A percentile compares a stretch with the other conserved stretches of the same genome.
Evolutionary conservation across 2,113 vertebrate genomes (phyloP).

Genomic region (Proterorhinus semilunaris): DNA sequence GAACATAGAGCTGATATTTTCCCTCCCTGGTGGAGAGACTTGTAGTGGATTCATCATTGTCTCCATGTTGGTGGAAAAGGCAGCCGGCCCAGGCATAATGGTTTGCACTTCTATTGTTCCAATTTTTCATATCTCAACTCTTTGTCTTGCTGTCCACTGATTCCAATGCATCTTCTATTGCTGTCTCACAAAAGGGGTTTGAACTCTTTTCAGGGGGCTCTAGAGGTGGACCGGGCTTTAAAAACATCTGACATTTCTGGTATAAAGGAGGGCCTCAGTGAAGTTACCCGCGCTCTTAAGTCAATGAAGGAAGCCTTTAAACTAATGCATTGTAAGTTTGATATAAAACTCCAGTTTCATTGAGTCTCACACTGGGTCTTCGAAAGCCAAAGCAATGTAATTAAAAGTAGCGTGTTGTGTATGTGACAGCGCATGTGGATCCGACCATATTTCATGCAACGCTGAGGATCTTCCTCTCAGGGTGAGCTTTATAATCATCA

Average conservation of each 20-base stretch:
- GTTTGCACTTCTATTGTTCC: slow-evolving; percentile 53
- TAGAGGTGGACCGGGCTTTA: slow-evolving; percentile 58
- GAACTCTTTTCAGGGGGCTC: slow-evolving; percentile 68
- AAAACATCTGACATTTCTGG: slow-evolving; percentile 36
- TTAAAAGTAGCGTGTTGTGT: slow-evolving; percentile 23
- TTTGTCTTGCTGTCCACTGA: slow-evolving; percentile 17
- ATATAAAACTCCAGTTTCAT: slow-evolving; percentile 3
- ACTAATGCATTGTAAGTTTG: slow-evolving; percentile 72
- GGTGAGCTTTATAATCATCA: slow-evolving; percentile 44
- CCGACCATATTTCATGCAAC: slow-evolving; percentile 55
- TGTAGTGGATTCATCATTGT: slow-evolving; percentile 82
- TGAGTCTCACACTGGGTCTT: slow-evolving; percentile 31
- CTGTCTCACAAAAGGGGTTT: background rate
- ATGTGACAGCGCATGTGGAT: slow-evolving; percentile 54
- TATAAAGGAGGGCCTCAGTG: slow-evolving; percentile 71
- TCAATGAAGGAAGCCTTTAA: slow-evolving; percentile 72
- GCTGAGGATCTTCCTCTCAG: slow-evolving; percentile 60
- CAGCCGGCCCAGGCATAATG: slow-evolving; percentile 80
- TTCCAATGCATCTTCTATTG: background rate
- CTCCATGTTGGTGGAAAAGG: slow-evolving; percentile 83
- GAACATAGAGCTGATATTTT: slow-evolving; percentile 82
- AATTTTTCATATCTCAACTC: slow-evolving; percentile 1
- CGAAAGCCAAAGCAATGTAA: slow-evolving; percentile 32
- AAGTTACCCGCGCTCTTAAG: slow-evolving; percentile 72
- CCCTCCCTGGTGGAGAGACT: slow-evolving; percentile 80